phyloP scores from a whole-genome alignment of 1,140 invertebrate genomes.

The Antheraea pernyi region DNA sequence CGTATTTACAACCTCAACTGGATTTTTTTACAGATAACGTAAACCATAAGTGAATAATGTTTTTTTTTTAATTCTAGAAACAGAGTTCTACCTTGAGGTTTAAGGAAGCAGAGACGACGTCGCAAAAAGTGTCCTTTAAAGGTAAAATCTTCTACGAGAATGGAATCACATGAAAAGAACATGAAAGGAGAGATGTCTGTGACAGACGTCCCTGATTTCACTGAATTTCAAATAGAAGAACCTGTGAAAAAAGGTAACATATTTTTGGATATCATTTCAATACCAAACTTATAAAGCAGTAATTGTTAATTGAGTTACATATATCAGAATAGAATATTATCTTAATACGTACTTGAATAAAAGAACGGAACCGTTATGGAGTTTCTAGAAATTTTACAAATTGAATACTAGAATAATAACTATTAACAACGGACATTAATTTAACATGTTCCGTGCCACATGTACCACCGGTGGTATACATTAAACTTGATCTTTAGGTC shows the following conservation, averaged over 20 bases:
- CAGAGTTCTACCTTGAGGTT: conserved; percentile 29
- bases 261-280: neutral
- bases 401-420: too few species aligned
- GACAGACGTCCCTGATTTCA: neutral
- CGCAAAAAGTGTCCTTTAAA: conserved; percentile 68
- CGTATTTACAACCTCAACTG: too few species aligned
- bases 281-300: neutral
- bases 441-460: too few species aligned
- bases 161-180: conserved; percentile 72
- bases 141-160: conserved; percentile 56
- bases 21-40: too few species aligned
- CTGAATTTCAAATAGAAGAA: conserved; percentile 5
- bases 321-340: too few species aligned
- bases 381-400: too few species aligned
- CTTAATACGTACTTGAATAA: too few species aligned
- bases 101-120: conserved; percentile 50
- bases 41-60: neutral
- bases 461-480: too few species aligned
- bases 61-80: neutral
- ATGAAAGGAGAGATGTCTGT: conserved; percentile 13
- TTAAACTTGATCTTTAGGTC: too few species aligned
- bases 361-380: too few species aligned
- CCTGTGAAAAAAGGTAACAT: neutral
- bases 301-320: too few species aligned
- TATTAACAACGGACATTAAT: too few species aligned